phyloP scores from a whole-genome alignment of 2,797 vertebrate species.

The Diplodus sargus region DNA sequence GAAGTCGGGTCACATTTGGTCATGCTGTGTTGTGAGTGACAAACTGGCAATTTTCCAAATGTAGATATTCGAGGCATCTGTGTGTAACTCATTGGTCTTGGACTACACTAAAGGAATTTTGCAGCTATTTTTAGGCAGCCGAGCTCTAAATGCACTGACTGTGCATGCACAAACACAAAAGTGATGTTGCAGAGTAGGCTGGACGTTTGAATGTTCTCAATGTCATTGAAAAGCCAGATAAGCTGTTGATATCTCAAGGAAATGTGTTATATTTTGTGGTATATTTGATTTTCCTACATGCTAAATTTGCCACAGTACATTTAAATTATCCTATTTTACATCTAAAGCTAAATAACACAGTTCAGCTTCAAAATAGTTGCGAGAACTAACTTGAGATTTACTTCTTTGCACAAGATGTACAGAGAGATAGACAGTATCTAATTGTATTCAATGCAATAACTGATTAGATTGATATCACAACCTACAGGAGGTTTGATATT shows the following conservation, averaged over 20 bases:
- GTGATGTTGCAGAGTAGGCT: not conserved
- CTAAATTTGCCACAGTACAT: not conserved
- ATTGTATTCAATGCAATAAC: not conserved
- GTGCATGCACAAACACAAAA: not conserved
- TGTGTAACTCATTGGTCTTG: slow-evolving; percentile 26
- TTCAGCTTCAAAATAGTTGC: not conserved
- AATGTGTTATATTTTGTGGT: too few relatives aligned
- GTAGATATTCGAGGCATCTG: slow-evolving; percentile 2
- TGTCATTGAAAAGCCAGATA: not conserved
- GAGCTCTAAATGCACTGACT: not conserved
- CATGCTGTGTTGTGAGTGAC: not conserved
- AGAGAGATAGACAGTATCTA: not conserved
- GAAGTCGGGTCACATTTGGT: slow-evolving; percentile 18
- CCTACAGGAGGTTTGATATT: not conserved
- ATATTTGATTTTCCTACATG: too few relatives aligned
- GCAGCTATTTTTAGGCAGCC: slow-evolving; percentile 13
- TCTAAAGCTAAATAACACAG: too few relatives aligned
- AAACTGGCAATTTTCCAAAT: slow-evolving; percentile 8
- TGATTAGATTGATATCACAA: not conserved
- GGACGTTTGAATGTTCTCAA: not conserved
- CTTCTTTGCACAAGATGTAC: not conserved
- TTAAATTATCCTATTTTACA: not conserved
- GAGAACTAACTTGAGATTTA: not conserved
- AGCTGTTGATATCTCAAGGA: not conserved
- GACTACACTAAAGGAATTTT: slow-evolving; percentile 8